Evolutionary conservation across 1,140 invertebrate species (phyloP), one percentile per base, ranked within the genome.

Genomic region (Drosophila aff.): DNA sequence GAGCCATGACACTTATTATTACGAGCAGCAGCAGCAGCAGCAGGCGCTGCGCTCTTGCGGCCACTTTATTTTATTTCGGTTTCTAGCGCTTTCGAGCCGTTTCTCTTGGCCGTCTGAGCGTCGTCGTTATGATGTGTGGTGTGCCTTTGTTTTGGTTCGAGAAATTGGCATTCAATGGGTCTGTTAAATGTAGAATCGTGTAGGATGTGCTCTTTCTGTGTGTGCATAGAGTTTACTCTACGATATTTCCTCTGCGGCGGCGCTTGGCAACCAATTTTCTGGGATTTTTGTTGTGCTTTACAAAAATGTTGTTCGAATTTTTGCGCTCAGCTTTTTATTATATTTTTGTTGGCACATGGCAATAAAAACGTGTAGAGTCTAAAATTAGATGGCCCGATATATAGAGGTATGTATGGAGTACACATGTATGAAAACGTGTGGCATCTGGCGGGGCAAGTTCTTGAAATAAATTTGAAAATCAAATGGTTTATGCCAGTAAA

Each of bases 61-160:
- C 41, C 43, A 47, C 50, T 69, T 59, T 58, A 61, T 38, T 73
- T 71, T 73, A 46, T 50, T 73, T 73, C 61, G 28, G 68, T 61
- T 21, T 87, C 84, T 87, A 84, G 84, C 58, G 62, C 38, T 83
- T 89, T 87, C 84, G 72, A 36, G 26, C 49, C 41, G 28, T 38
- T 36, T 66, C 50, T 52, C 33, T 44, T 63, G 18, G 53, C 23
- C 36, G n/a, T 47, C 23, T 50, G 13, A 31, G 18, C 23, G 9
- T 40, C 23, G 9, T 40, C 40, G n/a, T 50, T 38, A 49, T 52
- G 69, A 71, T 31, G 33, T 33, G 11, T 72, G 40, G 47, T 75
- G 47, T 66, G 40, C 28, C 46, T 78, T 71, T 57, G 49, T 78
- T 62, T 67, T 77, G 49, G n/a, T 69, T 62, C 15, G 40, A 63